Percentiles rank a stretch among this genome's conserved stretches.
These are phyloP conservation scores for Gyrodactylus salaris DNA, from an alignment of 1,140 invertebrate species.

Conservation along the genomic window DNA sequence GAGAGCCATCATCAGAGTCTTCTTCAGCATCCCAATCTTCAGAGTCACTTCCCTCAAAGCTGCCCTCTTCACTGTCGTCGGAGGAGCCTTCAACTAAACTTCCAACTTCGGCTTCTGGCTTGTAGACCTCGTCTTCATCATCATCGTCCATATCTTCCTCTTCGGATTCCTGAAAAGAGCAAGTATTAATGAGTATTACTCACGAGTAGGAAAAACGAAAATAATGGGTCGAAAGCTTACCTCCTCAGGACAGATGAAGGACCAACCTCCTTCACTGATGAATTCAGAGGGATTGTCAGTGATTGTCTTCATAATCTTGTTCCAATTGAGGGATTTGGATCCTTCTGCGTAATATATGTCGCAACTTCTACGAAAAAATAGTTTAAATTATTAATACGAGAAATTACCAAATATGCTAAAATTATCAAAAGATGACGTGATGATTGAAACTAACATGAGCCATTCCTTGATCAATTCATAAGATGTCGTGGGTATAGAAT, in stretches of 20 bases:
- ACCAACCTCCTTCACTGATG: constrained; percentile 92
- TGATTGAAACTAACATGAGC: constrained; percentile 38
- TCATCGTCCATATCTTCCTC: constrained; percentile 3
- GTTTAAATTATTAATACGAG: neutral
- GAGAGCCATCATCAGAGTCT: neutral
- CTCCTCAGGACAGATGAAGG: constrained; percentile 59
- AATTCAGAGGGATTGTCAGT: constrained; percentile 89
- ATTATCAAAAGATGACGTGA: neutral
- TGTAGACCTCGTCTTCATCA: neutral
- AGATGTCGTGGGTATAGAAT: constrained; percentile 88
- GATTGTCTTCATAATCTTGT: constrained; percentile 98
- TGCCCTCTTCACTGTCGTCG: neutral
- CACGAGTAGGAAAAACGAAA: no score
- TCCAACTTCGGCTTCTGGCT: neutral
- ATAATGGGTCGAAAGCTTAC: neutral
- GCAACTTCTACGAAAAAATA: constrained; percentile 26
- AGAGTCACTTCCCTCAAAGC: neutral
- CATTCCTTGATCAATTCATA: constrained; percentile 95
- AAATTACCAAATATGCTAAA: neutral
- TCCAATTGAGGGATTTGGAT: constrained; percentile 89
- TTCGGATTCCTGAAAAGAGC: neutral
- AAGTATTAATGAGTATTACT: no score
- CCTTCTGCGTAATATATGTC: constrained; percentile 91
- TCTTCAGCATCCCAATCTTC: neutral
- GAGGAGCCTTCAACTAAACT: neutral